Percentiles rank a stretch among this genome's conserved stretches.
Conservation (phyloP, 1,140 invertebrate genomes). For the Nasonia vitripennis region DNA sequence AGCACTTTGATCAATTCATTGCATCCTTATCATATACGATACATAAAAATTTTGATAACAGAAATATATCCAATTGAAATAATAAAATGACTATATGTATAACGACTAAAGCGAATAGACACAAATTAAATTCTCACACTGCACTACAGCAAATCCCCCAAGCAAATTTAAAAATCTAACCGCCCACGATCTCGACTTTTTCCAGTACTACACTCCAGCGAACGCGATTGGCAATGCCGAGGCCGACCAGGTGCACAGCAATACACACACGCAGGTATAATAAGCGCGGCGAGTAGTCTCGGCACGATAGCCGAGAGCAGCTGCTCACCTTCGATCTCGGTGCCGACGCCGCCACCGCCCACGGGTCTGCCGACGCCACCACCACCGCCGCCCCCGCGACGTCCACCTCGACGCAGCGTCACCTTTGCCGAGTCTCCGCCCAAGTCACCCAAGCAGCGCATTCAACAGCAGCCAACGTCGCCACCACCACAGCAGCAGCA, state of each 20-base stretch:
- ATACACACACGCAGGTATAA: conserved; percentile 86
- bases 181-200: conserved; percentile 28
- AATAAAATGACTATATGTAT: no score
- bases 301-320: conserved; percentile 27
- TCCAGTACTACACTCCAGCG: conserved; percentile 87
- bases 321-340: conserved; percentile 21
- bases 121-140: no score
- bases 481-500: conserved; percentile 57
- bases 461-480: conserved; percentile 40
- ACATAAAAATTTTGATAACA: no score
- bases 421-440: conserved; percentile 71
- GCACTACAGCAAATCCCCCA: no score
- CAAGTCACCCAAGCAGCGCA: conserved; percentile 62
- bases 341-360: conserved; percentile 67
- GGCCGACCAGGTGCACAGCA: conserved; percentile 84
- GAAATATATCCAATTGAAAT: no score
- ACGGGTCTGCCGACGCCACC: conserved; percentile 66
- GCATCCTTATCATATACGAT: no score
- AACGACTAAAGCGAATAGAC: no score
- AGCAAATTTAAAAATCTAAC: no score
- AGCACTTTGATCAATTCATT: no score
- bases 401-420: conserved; percentile 68
- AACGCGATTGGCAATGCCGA: conserved; percentile 82
- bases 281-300: conserved; percentile 58
- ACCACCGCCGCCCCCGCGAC: conserved; percentile 66